Evolutionary conservation across 2,797 vertebrate genomes (phyloP), one percentile per base, ranked within the genome.

Genomic region (Podargus strigoides): DNA sequence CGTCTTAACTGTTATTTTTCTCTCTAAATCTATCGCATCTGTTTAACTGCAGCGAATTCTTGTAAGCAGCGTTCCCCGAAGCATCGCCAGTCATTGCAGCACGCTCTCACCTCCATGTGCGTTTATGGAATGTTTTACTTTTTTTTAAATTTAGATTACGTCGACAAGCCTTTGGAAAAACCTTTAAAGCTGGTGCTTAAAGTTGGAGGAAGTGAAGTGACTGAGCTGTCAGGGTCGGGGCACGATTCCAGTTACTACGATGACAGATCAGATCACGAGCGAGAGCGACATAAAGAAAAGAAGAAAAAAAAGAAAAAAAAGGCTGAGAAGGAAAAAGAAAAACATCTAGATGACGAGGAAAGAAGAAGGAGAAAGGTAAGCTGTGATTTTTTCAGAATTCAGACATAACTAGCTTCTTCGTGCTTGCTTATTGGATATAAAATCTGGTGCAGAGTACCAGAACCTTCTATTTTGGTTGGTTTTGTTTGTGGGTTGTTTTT

Each of bases 261-360:
- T 19, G 99, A 99, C 86, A 97, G 99, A 59, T 99, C 99, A 18
- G 99, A 99, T 97, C 99, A 99, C 0, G 99, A 99, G 87, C 98
- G 99, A 66, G 99, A 99, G 85, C 98, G 99, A 5, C 99, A 99
- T 97, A 99, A 98, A 94, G 99, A 99, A 39, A 99, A 99, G 66
- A 99, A 99, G 93, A 99, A 99, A 83, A 99, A 99, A 39, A 99
- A 99, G 91, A 99, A 99, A 87, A 99, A 99, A 30, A 99, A 99
- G 89, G 98, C 99, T 0, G 99, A 99, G 81, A 99, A 99, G 82
- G 99, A 99, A 44, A 99, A 99, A 97, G 98, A 99, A 94, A 99
- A 99, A 53, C 98, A 99, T 81, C 94, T 98, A 70, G 99, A 99
- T 83, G 99, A 99, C n/a, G 99, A 99, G 7, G 99, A 99, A 68